Evolutionary conservation across 1,140 invertebrate genomes (phyloP).

Genomic region (Aphidius ervi): DNA sequence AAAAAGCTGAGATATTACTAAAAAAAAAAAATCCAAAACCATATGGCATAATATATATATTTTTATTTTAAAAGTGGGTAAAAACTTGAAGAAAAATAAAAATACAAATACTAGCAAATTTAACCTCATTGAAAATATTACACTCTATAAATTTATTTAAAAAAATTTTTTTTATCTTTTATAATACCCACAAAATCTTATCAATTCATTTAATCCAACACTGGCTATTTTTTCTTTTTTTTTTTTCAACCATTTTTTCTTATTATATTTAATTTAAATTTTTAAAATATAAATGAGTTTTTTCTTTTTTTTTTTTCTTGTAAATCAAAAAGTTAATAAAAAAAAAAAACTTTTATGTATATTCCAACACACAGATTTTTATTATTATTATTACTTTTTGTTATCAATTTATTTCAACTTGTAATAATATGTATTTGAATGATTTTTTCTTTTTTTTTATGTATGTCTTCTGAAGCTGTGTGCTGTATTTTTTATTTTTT

Average conservation of each 20-base stretch:
- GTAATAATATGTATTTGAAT: too few species aligned
- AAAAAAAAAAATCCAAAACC: not conserved
- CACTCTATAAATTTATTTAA: too few species aligned
- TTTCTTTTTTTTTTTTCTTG: not conserved
- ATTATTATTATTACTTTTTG: too few species aligned
- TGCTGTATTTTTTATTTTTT: too few species aligned
- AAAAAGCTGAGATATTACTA: not conserved
- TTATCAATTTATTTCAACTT: too few species aligned
- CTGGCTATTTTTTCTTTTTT: not conserved
- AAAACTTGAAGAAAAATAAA: not conserved
- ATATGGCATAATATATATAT: too few species aligned
- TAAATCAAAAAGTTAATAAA: constrained; percentile 12
- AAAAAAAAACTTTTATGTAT: constrained; percentile 13
- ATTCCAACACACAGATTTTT: too few species aligned
- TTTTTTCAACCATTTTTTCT: not conserved
- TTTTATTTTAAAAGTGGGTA: too few species aligned
- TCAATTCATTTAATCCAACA: constrained; percentile 3
- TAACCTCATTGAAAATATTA: not conserved
- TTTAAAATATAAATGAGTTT: not conserved
- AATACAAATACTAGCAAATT: not conserved
- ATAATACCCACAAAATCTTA: not conserved
- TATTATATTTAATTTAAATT: not conserved
- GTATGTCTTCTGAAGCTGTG: too few species aligned
- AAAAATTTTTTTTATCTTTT: not conserved
- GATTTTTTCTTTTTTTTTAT: too few species aligned